These are phyloP conservation scores for Sycophila sp. DNA, from an alignment of 1,140 invertebrate species.

Conservation along the genomic window DNA sequence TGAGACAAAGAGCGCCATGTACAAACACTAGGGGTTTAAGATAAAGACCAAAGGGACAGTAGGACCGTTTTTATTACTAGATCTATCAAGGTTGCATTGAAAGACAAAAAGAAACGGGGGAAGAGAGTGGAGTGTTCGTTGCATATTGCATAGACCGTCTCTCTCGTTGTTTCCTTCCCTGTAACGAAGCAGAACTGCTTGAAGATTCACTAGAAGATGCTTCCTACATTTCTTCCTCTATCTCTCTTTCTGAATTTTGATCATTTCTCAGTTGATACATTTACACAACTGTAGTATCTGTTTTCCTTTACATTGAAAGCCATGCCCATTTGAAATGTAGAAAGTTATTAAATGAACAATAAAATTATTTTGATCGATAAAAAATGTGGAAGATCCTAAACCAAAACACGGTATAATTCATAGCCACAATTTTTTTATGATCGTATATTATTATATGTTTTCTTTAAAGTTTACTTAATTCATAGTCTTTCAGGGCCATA, in stretches of 20 bases:
- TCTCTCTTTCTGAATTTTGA: conserved; percentile 29
- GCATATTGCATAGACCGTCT: conserved; percentile 43
- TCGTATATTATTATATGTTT: too few relatives aligned
- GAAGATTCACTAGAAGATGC: background rate
- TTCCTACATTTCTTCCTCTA: conserved; percentile 17
- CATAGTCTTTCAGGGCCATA: too few relatives aligned
- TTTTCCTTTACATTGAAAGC: too few relatives aligned
- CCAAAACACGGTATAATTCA: too few relatives aligned
- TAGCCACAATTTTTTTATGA: too few relatives aligned
- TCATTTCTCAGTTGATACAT: too few relatives aligned
- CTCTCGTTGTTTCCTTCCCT: conserved; percentile 44
- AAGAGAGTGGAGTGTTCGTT: conserved; percentile 4
- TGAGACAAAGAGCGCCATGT: background rate
- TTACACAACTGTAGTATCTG: too few relatives aligned
- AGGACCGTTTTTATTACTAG: background rate
- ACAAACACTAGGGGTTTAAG: conserved; percentile 1
- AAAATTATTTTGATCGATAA: too few relatives aligned
- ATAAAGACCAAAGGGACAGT: background rate
- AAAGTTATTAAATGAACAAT: too few relatives aligned
- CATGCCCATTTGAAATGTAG: too few relatives aligned
- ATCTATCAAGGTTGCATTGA: background rate
- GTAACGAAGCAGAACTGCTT: conserved; percentile 38
- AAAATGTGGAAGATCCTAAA: background rate
- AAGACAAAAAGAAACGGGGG: conserved; percentile 4
- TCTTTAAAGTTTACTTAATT: too few relatives aligned